Percentiles rank a stretch among this genome's conserved stretches.
Evolutionary conservation across 2,113 vertebrate genomes (phyloP).

Genomic region (Mellivora capensis): DNA sequence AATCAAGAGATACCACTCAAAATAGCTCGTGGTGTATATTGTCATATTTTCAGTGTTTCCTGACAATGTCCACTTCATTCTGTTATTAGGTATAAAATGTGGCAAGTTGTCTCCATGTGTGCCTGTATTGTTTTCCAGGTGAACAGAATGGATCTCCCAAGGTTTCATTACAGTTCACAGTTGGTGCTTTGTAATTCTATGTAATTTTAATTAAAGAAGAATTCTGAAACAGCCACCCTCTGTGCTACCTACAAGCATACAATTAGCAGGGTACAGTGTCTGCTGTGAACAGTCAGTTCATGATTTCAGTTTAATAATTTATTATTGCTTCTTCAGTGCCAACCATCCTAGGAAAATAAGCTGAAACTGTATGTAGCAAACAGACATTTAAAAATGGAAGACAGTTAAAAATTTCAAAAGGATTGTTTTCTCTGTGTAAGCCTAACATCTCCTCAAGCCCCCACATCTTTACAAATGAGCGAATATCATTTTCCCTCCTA

Average conservation of each 20-base stretch:
- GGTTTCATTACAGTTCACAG: conserved; percentile 85
- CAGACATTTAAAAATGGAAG: conserved; percentile 25
- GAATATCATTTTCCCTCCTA: background rate
- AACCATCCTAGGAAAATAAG: conserved; percentile 27
- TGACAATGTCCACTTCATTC: background rate
- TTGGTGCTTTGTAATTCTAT: conserved; percentile 86
- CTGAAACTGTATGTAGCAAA: conserved; percentile 39
- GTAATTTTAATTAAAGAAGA: conserved; percentile 91
- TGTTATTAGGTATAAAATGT: background rate
- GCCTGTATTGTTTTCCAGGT: conserved; percentile 75
- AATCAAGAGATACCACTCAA: background rate
- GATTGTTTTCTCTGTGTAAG: background rate
- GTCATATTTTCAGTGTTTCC: background rate
- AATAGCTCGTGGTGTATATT: background rate
- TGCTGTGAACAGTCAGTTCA: conserved; percentile 83
- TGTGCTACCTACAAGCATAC: conserved; percentile 85
- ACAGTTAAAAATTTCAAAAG: conserved; percentile 41
- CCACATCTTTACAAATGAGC: background rate
- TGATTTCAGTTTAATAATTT: conserved; percentile 86
- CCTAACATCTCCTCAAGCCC: background rate
- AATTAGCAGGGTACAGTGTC: conserved; percentile 85
- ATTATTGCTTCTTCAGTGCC: conserved; percentile 79
- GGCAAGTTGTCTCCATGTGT: background rate
- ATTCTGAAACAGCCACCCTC: conserved; percentile 84
- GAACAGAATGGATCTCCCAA: conserved; percentile 77